Evolutionary conservation across 2,797 vertebrate species (phyloP).

Genomic region (Smutsia temminckii): DNA sequence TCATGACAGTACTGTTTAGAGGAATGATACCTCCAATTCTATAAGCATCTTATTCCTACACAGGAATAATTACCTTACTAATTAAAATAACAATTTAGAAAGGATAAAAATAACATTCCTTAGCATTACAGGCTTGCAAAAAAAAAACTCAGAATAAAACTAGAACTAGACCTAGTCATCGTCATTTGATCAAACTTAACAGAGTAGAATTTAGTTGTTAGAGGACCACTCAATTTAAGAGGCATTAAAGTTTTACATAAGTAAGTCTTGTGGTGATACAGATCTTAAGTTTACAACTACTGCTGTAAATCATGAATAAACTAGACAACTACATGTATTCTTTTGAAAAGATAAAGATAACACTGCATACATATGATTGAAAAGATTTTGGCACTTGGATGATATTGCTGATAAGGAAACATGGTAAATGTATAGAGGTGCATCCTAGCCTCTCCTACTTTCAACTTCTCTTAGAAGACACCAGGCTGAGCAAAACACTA

Average conservation of each 20-base stretch:
- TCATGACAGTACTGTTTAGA: constrained; percentile 19
- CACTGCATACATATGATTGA: background rate
- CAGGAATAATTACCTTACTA: constrained; percentile 9
- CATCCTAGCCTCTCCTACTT: background rate
- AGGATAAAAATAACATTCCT: constrained; percentile 56
- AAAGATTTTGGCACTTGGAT: constrained; percentile 48
- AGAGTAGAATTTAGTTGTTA: constrained; percentile 1
- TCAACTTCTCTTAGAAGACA: background rate
- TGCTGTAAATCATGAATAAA: constrained; percentile 2
- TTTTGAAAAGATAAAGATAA: constrained; percentile 42
- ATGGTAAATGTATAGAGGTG: background rate
- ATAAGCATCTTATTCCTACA: constrained; percentile 37
- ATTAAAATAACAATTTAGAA: constrained; percentile 40
- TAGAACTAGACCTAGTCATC: constrained; percentile 10
- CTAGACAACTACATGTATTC: constrained; percentile 4
- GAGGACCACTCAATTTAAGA: constrained; percentile 8
- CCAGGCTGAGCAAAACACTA: background rate
- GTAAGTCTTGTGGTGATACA: background rate
- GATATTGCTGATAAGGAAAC: constrained; percentile 41
- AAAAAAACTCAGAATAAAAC: background rate
- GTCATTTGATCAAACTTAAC: constrained; percentile 25
- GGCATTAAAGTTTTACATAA: constrained; percentile 21
- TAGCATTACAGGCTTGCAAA: constrained; percentile 25
- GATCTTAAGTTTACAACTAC: background rate
- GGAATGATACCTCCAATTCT: constrained; percentile 4